Conservation (phyloP, 2,797 vertebrate species). For the Rhabdophis nuchalis region DNA sequence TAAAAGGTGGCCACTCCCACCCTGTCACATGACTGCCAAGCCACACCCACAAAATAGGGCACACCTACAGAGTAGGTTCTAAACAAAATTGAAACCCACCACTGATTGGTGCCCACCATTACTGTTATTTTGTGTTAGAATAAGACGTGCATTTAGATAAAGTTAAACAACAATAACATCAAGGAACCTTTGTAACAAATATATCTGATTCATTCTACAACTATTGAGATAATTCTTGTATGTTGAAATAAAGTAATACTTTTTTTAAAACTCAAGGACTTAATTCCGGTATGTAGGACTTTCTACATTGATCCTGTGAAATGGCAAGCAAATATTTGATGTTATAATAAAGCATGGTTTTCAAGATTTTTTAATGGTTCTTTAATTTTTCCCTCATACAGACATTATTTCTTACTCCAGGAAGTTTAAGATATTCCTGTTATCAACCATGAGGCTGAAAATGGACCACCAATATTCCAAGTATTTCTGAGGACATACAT, state of each 20-base stretch:
- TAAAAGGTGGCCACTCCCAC: too few species aligned
- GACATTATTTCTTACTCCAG: neutral
- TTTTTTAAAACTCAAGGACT: constrained; percentile 6
- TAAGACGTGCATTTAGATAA: neutral
- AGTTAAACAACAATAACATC: neutral
- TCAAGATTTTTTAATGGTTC: constrained; percentile 13
- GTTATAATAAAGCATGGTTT: constrained; percentile 3
- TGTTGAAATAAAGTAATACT: neutral
- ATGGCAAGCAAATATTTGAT: constrained; percentile 37
- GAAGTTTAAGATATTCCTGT: neutral
- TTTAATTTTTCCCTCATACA: constrained; percentile 5
- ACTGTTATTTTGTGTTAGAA: neutral
- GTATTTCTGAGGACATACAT: too few species aligned
- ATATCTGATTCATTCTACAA: neutral
- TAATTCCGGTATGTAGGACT: constrained; percentile 37
- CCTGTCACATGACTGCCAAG: too few species aligned
- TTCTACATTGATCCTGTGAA: constrained; percentile 9
- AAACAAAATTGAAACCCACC: too few species aligned
- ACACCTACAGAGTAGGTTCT: too few species aligned
- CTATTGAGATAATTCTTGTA: neutral
- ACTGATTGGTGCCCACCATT: neutral
- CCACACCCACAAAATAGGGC: too few species aligned
- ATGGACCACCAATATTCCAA: neutral
- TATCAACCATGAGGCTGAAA: neutral
- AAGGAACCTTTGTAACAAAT: neutral